A percentile compares a stretch with the other conserved stretches of the same genome.
phyloP scores from a whole-genome alignment of 1,140 invertebrate genomes.

The Papilio polyxenes region DNA sequence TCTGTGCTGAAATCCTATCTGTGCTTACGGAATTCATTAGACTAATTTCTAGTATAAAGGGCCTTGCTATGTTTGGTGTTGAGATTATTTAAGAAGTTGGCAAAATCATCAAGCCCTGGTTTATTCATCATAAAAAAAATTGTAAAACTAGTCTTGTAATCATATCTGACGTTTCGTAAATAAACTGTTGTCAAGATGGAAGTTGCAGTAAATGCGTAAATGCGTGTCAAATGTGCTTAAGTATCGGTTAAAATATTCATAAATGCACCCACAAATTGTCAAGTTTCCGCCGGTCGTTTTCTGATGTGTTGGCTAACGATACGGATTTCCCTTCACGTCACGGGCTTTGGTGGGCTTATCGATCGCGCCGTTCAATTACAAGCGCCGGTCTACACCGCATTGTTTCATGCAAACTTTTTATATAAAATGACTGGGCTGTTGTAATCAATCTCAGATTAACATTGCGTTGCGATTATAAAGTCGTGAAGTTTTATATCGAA shows the following conservation, averaged over 20 bases:
- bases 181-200: not conserved
- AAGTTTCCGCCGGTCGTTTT: not conserved
- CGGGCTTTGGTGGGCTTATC: slow-evolving; percentile 29
- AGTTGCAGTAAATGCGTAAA: not conserved
- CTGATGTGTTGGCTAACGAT: not conserved
- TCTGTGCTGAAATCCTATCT: too few relatives aligned
- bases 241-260: not conserved
- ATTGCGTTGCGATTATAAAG: not conserved
- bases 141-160: too few relatives aligned
- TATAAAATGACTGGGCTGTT: not conserved
- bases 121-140: too few relatives aligned
- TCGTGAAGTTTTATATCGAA: not conserved
- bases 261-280: slow-evolving; percentile 18
- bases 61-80: not conserved
- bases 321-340: slow-evolving; percentile 30
- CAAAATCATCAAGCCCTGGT: too few relatives aligned
- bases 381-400: not conserved
- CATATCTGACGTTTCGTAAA: too few relatives aligned
- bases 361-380: slow-evolving; percentile 33
- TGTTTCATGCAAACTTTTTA: slow-evolving; percentile 27
- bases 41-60: not conserved
- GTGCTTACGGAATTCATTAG: slow-evolving; percentile 2
- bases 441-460: not conserved
- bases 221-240: not conserved
- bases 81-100: too few relatives aligned